Percentiles rank a stretch among this genome's conserved stretches.
Conservation (phyloP, 2,797 vertebrate species). For the Tinamus major region DNA sequence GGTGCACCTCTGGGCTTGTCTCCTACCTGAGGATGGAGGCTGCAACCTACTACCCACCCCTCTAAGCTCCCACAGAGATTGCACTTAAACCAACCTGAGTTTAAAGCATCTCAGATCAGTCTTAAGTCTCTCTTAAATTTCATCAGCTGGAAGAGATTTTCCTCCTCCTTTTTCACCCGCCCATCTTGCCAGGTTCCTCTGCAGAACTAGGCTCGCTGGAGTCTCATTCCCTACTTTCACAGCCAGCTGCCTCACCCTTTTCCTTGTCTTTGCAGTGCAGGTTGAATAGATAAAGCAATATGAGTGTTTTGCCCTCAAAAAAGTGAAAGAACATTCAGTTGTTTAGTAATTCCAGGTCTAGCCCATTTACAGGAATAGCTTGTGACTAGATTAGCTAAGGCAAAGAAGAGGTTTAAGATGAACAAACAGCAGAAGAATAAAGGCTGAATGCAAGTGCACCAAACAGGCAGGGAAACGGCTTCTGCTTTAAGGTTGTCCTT, state of each 20-base stretch:
- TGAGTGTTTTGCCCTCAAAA: accelerated
- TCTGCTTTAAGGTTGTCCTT: neutral
- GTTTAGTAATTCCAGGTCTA: neutral
- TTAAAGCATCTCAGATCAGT: neutral
- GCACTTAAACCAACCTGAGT: neutral
- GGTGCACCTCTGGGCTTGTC: neutral
- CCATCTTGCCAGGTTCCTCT: neutral
- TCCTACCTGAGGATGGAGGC: neutral
- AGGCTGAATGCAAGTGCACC: neutral
- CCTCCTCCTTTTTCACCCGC: neutral
- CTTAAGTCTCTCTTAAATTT: neutral
- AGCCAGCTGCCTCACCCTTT: neutral
- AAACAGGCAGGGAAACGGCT: accelerated
- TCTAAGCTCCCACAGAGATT: neutral
- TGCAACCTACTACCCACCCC: neutral
- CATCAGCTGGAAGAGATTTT: neutral
- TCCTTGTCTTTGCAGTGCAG: accelerated
- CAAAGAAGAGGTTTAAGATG: neutral
- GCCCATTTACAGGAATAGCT: neutral
- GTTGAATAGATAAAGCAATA: neutral
- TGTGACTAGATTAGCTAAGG: neutral
- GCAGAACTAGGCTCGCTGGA: neutral
- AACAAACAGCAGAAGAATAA: neutral
- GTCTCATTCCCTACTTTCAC: accelerated
- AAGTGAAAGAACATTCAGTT: neutral